These are phyloP conservation scores for Ceratina japonica DNA, from an alignment of 1,140 invertebrate species.

Conservation along the genomic window DNA sequence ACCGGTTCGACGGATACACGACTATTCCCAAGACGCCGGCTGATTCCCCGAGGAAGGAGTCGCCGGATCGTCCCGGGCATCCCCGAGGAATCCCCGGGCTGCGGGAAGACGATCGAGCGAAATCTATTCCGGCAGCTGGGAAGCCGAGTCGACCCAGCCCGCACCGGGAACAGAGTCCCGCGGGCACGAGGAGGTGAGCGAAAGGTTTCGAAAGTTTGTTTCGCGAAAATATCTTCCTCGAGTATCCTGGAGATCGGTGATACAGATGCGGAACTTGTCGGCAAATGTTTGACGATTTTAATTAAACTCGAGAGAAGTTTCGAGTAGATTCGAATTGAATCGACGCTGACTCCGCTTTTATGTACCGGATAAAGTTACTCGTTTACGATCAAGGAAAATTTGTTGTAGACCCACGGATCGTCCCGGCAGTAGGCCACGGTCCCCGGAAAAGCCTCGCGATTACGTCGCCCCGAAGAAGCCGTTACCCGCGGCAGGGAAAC, in stretches of 20 bases:
- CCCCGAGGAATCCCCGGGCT: slow-evolving; percentile 71
- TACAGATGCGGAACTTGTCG: too few relatives aligned
- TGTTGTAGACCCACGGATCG: slow-evolving; percentile 55
- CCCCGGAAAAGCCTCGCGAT: slow-evolving; percentile 69
- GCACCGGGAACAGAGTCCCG: slow-evolving; percentile 60
- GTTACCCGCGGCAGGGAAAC: slow-evolving; percentile 23
- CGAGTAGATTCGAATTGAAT: neutral
- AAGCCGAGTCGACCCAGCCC: slow-evolving; percentile 66
- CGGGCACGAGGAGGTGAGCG: slow-evolving; percentile 36
- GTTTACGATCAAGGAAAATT: neutral
- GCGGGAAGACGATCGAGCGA: slow-evolving; percentile 70
- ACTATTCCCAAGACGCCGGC: slow-evolving; percentile 44
- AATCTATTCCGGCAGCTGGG: slow-evolving; percentile 68
- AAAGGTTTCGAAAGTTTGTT: neutral
- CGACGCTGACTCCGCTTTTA: too few relatives aligned
- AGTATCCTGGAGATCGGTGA: too few relatives aligned
- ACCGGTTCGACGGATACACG: slow-evolving; percentile 61
- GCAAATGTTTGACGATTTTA: slow-evolving; percentile 20
- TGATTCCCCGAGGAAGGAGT: slow-evolving; percentile 58
- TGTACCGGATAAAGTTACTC: too few relatives aligned
- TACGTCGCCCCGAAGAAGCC: slow-evolving; percentile 39
- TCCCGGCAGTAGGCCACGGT: slow-evolving; percentile 59
- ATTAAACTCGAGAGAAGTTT: slow-evolving; percentile 2
- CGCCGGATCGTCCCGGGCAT: slow-evolving; percentile 67
- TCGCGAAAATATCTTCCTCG: neutral